Percentiles rank a stretch among this genome's conserved stretches.
Conservation (phyloP, 1,140 invertebrate species). For the Riptortus pedestris region DNA sequence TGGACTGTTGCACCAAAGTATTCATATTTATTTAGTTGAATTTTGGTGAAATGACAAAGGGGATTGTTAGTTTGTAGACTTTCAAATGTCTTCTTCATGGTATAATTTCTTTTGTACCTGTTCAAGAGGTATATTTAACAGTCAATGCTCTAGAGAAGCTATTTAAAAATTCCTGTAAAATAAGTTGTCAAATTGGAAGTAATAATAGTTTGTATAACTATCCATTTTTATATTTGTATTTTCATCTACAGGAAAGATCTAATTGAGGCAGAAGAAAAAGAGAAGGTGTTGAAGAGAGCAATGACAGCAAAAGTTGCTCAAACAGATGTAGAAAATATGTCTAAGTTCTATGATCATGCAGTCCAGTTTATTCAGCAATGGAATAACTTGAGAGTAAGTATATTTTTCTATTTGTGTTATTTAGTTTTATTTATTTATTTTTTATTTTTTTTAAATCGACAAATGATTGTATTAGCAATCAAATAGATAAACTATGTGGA, state of each 20-base stretch:
- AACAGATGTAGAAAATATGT: neutral
- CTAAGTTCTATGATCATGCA: slow-evolving; percentile 2
- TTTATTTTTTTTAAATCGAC: neutral
- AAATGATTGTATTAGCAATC: neutral
- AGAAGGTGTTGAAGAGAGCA: neutral
- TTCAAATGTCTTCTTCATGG: too few relatives aligned
- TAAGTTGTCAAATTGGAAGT: too few relatives aligned
- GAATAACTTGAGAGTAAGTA: neutral
- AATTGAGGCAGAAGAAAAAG: neutral
- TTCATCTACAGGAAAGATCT: neutral
- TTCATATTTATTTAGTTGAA: too few relatives aligned
- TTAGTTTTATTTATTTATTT: neutral
- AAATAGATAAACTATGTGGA: too few relatives aligned
- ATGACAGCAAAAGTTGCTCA: neutral
- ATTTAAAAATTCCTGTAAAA: too few relatives aligned
- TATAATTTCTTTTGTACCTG: too few relatives aligned
- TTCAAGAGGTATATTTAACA: too few relatives aligned
- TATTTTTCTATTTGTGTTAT: neutral
- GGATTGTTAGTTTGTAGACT: too few relatives aligned
- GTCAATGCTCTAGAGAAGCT: too few relatives aligned
- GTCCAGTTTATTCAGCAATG: neutral
- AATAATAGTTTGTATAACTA: too few relatives aligned
- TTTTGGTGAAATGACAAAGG: too few relatives aligned
- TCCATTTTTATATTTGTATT: neutral
- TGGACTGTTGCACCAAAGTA: too few relatives aligned